These are phyloP conservation scores for Propithecus deckenii DNA, from an alignment of 2,797 vertebrate species.

Conservation along the genomic window DNA sequence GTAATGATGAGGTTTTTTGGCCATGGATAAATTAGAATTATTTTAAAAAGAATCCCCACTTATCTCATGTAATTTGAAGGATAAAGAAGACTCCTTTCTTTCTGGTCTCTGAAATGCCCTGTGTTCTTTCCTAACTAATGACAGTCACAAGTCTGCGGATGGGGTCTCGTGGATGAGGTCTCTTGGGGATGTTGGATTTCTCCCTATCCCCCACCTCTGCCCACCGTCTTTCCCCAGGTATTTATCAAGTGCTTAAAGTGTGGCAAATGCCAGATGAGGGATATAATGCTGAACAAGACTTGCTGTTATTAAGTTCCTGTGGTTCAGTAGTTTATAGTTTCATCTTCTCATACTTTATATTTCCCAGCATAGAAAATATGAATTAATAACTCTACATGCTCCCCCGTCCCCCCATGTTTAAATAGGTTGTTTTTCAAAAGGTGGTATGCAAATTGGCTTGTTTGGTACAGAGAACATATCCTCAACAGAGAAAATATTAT, in stretches of 20 bases:
- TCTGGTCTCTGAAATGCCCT: not conserved
- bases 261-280: not conserved
- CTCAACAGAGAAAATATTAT: not conserved
- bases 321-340: not conserved
- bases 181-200: not conserved
- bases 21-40: not conserved
- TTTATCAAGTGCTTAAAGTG: not conserved
- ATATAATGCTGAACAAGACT: not conserved
- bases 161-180: not conserved
- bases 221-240: not conserved
- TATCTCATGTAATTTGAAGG: not conserved
- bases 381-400: not conserved
- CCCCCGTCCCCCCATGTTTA: not conserved
- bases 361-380: not conserved
- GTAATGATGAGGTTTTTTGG: not conserved
- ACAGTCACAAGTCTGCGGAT: not conserved
- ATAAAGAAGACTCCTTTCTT: not conserved
- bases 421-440: constrained; percentile 15
- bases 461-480: not conserved
- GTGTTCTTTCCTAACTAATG: not conserved
- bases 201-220: not conserved
- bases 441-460: not conserved
- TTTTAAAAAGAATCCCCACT: not conserved
- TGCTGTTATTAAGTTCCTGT: not conserved
- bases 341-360: not conserved